These are phyloP conservation scores for Falco columbarius DNA, from an alignment of 2,797 vertebrate genomes.

Conservation along the genomic window DNA sequence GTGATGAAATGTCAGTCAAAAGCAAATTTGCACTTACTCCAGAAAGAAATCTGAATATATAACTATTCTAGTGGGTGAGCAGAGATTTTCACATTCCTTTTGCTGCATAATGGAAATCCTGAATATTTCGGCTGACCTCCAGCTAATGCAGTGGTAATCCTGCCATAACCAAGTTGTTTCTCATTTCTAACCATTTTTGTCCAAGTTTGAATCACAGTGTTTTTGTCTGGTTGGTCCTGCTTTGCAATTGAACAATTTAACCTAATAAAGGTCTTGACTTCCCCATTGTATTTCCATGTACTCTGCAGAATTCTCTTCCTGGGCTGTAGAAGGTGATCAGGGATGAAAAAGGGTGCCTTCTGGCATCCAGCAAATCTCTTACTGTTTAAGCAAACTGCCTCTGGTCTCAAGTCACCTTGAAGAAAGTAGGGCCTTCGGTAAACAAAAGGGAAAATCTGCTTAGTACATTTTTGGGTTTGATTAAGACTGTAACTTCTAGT, in stretches of 20 bases:
- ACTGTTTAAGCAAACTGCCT: slow-evolving; percentile 1
- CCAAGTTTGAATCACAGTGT: neutral
- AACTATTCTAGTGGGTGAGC: neutral
- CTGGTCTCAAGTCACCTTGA: slow-evolving; percentile 50
- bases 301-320: neutral
- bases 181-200: neutral
- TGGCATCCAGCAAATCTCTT: neutral
- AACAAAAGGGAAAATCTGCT: slow-evolving; percentile 49
- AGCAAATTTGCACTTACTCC: slow-evolving; percentile 48
- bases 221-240: neutral
- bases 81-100: neutral
- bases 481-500: neutral
- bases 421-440: slow-evolving; percentile 25
- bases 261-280: neutral
- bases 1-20: slow-evolving; percentile 49
- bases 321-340: neutral
- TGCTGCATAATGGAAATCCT: neutral
- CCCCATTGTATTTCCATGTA: neutral
- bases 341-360: slow-evolving; percentile 4
- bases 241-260: neutral
- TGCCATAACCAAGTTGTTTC: neutral
- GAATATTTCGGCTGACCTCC: neutral
- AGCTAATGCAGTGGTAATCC: neutral
- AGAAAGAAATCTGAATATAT: slow-evolving; percentile 34
- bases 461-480: slow-evolving; percentile 12